phyloP scores from a whole-genome alignment of 2,113 vertebrate species.

The Capra hircus region DNA sequence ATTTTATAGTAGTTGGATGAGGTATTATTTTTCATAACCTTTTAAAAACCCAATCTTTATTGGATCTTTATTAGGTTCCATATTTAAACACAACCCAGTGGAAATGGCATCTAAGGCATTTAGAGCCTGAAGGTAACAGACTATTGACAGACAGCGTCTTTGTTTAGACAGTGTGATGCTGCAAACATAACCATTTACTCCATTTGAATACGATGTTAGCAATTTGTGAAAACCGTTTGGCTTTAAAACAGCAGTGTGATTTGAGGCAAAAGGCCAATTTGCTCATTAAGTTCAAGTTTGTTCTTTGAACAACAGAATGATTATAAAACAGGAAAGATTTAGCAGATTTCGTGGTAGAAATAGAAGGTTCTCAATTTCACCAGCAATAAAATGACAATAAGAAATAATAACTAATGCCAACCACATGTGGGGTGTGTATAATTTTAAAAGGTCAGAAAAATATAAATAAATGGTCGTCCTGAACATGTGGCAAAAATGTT shows the following conservation, averaged over 20 bases:
- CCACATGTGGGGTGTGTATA: neutral
- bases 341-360: neutral
- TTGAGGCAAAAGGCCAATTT: constrained; percentile 18
- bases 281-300: constrained; percentile 19
- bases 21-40: neutral
- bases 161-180: neutral
- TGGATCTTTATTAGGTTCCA: neutral
- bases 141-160: neutral
- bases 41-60: neutral
- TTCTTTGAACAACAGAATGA: constrained; percentile 14
- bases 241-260: constrained; percentile 12
- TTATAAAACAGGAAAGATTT: neutral
- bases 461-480: neutral
- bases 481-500: neutral
- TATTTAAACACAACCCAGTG: constrained; percentile 8
- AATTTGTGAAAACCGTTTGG: constrained; percentile 29
- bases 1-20: neutral
- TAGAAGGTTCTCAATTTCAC: constrained; percentile 13
- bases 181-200: neutral
- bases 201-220: neutral
- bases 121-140: neutral
- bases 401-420: neutral
- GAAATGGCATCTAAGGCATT: neutral
- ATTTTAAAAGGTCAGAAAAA: constrained; percentile 1
- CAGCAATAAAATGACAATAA: neutral